Evolutionary conservation across 2,888 invertebrate species (phyloP), one percentile per base, ranked within the genome.

Genomic region (Eupithecia abbreviata): DNA sequence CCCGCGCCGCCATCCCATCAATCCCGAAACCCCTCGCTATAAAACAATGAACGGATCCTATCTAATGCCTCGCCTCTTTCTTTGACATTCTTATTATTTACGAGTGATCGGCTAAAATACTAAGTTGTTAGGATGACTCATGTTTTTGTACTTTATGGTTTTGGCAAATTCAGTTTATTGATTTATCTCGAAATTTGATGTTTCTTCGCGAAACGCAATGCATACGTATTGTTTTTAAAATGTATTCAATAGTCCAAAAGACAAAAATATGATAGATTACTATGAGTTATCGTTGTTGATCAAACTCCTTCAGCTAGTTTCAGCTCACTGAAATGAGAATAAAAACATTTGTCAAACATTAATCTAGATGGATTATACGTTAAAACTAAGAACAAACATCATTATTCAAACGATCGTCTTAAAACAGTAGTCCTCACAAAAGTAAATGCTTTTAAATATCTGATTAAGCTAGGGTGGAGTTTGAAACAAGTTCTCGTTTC

Each of bases 1-100:
- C 79, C 72, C 74, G 79, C 77, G 77, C 77, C 76, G 77, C 78
- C 77, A 73, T 43, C 72, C 58, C 84, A 84, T 72, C 78, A 77
- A 6, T 73, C 75, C 65, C 71, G 69, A 77, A 71, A 73, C 88
- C 89, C 88, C 89, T 87, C 84, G 85, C 82, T 85, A 87, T 87
- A 85, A 90, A 91, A 93, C 91, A 93, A 92, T 92, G 88, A 89
- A 87, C 89, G 89, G 89, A 89, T 89, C 89, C 87, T 89, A 86
- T 87, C 86, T 88, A 90, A 89, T 89, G 88, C 82, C 87, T 83
- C 85, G 83, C 84, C 84, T 85, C 84, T 76, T 79, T 80, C 82
- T 79, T 79, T 76, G 72, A 73, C 75, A 79, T 77, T 78, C 75
- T 62, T 65, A 62, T 74, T 73, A 76, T 78, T 74, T 69, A 78